Conservation (phyloP, 2,888 invertebrate genomes). For the Bellardia pandia region DNA sequence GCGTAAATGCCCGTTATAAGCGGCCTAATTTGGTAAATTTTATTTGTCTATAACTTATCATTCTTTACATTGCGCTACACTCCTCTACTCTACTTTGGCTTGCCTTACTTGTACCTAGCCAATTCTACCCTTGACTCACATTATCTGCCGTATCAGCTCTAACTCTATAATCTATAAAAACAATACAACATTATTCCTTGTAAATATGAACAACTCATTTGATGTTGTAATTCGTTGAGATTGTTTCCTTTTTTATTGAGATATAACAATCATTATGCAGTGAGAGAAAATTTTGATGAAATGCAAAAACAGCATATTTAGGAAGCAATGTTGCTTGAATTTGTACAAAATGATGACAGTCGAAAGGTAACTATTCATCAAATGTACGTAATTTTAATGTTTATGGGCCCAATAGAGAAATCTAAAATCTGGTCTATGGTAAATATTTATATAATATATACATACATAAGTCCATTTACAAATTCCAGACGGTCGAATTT, state of each 20-base stretch:
- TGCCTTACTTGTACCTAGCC: neutral
- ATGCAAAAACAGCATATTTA: neutral
- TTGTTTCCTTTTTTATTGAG: conserved; percentile 38
- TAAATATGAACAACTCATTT: conserved; percentile 35
- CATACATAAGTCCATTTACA: too few relatives aligned
- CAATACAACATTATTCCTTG: conserved; percentile 60
- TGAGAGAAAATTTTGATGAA: conserved; percentile 32
- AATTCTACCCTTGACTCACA: conserved; percentile 48
- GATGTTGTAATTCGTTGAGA: conserved; percentile 53
- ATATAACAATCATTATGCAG: conserved; percentile 62
- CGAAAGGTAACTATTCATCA: too few relatives aligned
- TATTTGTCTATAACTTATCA: conserved; percentile 45
- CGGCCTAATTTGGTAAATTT: conserved; percentile 70
- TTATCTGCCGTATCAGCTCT: conserved; percentile 48
- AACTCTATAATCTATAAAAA: conserved; percentile 63
- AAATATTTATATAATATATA: too few relatives aligned
- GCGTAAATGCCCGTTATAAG: conserved; percentile 69
- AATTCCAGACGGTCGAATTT: too few relatives aligned
- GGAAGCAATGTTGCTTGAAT: neutral
- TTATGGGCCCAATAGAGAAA: too few relatives aligned
- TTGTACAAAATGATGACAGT: neutral
- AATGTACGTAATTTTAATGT: too few relatives aligned
- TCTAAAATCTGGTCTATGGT: too few relatives aligned
- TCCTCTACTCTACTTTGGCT: conserved; percentile 8
- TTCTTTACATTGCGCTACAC: too few relatives aligned